These are phyloP conservation scores for Machimus rusticus DNA, from an alignment of 2,888 invertebrate genomes.

Conservation along the genomic window DNA sequence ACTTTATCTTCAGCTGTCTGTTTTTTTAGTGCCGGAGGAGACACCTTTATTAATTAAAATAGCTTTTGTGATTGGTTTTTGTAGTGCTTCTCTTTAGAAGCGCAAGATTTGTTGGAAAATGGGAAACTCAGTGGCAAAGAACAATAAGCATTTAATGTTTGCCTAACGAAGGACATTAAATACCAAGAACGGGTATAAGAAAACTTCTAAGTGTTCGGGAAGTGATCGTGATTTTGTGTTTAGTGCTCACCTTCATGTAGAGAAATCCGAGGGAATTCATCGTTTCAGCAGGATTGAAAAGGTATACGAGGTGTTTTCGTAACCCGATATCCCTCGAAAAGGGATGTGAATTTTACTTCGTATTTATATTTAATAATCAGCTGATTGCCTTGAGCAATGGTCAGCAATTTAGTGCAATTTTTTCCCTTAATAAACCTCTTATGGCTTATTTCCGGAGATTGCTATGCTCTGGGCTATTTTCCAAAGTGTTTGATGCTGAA, in stretches of 20 bases:
- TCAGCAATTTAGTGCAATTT: neutral
- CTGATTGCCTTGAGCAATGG: neutral
- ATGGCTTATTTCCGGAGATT: neutral
- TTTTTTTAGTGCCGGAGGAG: slow-evolving; percentile 10
- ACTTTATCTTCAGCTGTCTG: slow-evolving; percentile 1
- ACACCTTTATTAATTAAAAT: slow-evolving; percentile 5
- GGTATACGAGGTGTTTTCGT: neutral
- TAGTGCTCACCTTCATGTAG: neutral
- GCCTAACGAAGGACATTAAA: neutral
- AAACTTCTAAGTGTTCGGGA: neutral
- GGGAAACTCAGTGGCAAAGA: neutral
- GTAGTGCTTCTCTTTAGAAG: neutral
- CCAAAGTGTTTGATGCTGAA: neutral
- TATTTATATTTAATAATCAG: neutral
- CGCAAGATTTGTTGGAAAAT: neutral
- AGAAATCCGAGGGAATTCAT: neutral
- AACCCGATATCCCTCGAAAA: neutral
- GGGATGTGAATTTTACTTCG: neutral
- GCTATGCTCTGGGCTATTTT: neutral
- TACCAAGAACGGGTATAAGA: neutral
- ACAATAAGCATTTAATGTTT: neutral
- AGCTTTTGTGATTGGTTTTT: neutral
- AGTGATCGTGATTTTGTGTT: neutral
- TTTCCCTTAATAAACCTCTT: neutral
- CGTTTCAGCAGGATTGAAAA: neutral